phyloP scores from a whole-genome alignment of 35 echinoderm and acorn worm genomes.

The Holothuria glaberrima region DNA sequence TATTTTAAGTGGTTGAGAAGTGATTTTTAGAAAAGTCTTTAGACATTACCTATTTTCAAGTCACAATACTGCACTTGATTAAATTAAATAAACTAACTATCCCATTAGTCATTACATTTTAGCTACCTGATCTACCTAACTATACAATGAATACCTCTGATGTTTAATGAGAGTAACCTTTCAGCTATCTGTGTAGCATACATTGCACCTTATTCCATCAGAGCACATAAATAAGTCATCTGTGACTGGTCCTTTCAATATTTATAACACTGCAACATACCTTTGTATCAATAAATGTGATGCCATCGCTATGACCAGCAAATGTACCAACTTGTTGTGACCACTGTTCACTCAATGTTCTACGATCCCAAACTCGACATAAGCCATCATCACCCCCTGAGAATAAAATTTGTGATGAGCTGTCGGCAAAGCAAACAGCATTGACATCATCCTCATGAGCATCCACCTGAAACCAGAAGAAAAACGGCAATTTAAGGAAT shows the following conservation, averaged over 20 bases:
- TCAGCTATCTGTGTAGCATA: too few relatives aligned
- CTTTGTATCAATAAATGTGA: slow-evolving; percentile 93
- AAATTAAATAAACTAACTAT: too few relatives aligned
- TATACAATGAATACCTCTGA: too few relatives aligned
- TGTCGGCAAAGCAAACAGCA: slow-evolving; percentile 89
- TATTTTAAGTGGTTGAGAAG: too few relatives aligned
- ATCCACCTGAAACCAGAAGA: slow-evolving; percentile 67
- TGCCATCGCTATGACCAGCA: slow-evolving; percentile 91
- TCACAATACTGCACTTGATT: too few relatives aligned
- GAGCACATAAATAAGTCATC: not conserved
- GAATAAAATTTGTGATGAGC: slow-evolving; percentile 88
- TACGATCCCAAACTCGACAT: slow-evolving; percentile 93
- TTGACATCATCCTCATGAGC: slow-evolving; percentile 96
- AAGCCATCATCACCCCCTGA: slow-evolving; percentile 95
- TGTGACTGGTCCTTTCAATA: not conserved
- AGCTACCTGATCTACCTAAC: too few relatives aligned
- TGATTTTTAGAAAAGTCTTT: too few relatives aligned
- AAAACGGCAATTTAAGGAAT: too few relatives aligned
- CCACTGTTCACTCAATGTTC: slow-evolving; percentile 72
- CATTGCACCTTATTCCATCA: too few relatives aligned
- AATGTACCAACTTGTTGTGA: slow-evolving; percentile 76
- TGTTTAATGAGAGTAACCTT: too few relatives aligned
- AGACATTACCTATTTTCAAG: too few relatives aligned
- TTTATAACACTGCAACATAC: slow-evolving; percentile 33
- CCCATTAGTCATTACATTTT: too few relatives aligned